Conservation (phyloP, 2,888 invertebrate species). For the Ectemnius continuus region DNA sequence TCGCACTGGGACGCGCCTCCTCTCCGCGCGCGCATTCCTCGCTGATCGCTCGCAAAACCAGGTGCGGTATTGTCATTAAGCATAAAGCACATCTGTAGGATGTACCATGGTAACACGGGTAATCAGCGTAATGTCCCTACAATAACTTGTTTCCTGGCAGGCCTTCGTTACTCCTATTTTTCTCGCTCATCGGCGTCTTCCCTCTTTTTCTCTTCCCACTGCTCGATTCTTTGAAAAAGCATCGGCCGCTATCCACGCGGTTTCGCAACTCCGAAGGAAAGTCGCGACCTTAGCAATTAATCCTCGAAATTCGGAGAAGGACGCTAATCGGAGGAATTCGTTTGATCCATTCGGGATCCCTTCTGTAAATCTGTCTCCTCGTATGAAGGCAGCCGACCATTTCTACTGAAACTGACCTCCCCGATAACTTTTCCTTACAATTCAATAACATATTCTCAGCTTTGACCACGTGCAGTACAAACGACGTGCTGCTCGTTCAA, state of each 20-base stretch:
- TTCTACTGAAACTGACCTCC: no score
- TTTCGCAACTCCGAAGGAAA: slow-evolving; percentile 18
- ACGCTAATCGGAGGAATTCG: slow-evolving; percentile 32
- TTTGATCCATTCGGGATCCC: slow-evolving; percentile 28
- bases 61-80: slow-evolving; percentile 60
- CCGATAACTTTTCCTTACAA: no score
- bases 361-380: slow-evolving; percentile 3
- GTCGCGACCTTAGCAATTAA: slow-evolving; percentile 39
- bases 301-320: slow-evolving; percentile 42
- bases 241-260: not conserved
- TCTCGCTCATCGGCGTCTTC: slow-evolving; percentile 8
- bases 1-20: slow-evolving; percentile 39
- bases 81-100: slow-evolving; percentile 54
- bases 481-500: no score
- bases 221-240: not conserved
- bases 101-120: slow-evolving; percentile 42
- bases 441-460: no score
- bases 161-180: not conserved
- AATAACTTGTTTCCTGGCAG: slow-evolving; percentile 33
- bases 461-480: no score
- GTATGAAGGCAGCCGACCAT: no score
- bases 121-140: slow-evolving; percentile 39
- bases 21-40: slow-evolving; percentile 57
- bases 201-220: not conserved
- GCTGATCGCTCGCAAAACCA: slow-evolving; percentile 60